Evolutionary conservation across 2,888 invertebrate species (phyloP).

Genomic region (Gymnoscelis rufifasciata): DNA sequence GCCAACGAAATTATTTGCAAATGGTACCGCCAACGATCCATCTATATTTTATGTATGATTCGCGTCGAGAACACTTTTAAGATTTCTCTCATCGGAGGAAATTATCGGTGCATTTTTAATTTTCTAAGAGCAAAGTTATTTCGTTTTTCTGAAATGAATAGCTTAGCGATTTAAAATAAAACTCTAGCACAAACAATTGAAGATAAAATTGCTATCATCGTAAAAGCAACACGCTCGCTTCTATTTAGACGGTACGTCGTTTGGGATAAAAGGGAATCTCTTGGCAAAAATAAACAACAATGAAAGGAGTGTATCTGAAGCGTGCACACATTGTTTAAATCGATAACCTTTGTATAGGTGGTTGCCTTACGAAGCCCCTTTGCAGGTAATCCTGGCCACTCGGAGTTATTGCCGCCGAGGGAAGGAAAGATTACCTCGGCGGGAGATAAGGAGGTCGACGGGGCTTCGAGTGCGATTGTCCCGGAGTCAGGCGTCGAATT

Average conservation of each 20-base stretch:
- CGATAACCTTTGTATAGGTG: conserved; percentile 74
- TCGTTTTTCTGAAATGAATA: not conserved
- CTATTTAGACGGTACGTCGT: conserved; percentile 22
- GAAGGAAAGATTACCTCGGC: conserved; percentile 79
- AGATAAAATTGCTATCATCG: conserved; percentile 9
- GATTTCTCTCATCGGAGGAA: conserved; percentile 38
- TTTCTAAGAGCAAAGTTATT: not conserved
- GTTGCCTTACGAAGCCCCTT: conserved; percentile 73
- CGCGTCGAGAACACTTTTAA: conserved; percentile 43
- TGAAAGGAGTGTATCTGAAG: conserved; percentile 52
- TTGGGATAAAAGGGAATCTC: conserved; percentile 25
- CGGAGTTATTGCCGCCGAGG: conserved; percentile 78
- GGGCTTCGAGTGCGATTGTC: conserved; percentile 78
- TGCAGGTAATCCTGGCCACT: conserved; percentile 79
- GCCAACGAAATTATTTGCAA: conserved; percentile 73
- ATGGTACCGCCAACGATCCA: conserved; percentile 61
- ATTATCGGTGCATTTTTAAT: conserved; percentile 12
- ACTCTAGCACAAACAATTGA: conserved; percentile 1
- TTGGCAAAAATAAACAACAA: conserved; percentile 44
- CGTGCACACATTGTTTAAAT: conserved; percentile 70
- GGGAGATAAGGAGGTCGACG: conserved; percentile 79
- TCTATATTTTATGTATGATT: conserved; percentile 66
- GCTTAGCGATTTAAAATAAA: conserved; percentile 4
- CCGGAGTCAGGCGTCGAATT: conserved; percentile 79
- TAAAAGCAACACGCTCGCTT: conserved; percentile 22